phyloP scores from a whole-genome alignment of 2,888 invertebrate genomes.

The Germaria angustata region DNA sequence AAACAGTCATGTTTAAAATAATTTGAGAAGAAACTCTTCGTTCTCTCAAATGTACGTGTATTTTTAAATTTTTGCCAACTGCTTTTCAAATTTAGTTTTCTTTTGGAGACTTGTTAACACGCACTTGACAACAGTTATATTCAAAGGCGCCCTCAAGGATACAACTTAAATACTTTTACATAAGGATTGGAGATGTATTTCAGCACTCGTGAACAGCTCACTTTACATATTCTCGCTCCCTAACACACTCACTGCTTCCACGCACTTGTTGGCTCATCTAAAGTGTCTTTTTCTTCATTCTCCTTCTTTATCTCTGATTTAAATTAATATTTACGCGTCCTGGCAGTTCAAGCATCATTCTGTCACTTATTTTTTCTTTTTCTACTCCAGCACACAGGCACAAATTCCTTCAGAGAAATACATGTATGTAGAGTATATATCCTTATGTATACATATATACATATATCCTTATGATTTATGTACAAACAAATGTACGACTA shows the following conservation, averaged over 20 bases:
- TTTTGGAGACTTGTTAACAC: slow-evolving; percentile 27
- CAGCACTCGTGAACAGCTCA: background rate
- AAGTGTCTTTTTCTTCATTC: background rate
- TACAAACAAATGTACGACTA: no score
- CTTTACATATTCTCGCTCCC: background rate
- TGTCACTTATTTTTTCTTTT: background rate
- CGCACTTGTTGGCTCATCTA: background rate
- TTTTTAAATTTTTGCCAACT: slow-evolving; percentile 9
- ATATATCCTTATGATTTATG: no score
- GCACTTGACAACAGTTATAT: slow-evolving; percentile 8
- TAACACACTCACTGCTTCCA: background rate
- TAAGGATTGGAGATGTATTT: slow-evolving; percentile 12
- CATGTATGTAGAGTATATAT: no score
- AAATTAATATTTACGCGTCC: background rate
- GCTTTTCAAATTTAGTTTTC: slow-evolving; percentile 8
- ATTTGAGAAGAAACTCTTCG: no score
- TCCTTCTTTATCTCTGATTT: background rate
- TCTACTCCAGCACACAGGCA: background rate
- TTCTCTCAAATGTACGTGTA: no score
- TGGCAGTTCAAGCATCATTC: background rate
- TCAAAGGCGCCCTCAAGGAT: background rate
- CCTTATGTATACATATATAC: no score
- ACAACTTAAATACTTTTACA: background rate
- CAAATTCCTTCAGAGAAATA: no score
- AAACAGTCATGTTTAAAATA: no score